These are phyloP conservation scores for Pogonocichla stellata DNA, from an alignment of 2,113 vertebrate species.

Conservation along the genomic window DNA sequence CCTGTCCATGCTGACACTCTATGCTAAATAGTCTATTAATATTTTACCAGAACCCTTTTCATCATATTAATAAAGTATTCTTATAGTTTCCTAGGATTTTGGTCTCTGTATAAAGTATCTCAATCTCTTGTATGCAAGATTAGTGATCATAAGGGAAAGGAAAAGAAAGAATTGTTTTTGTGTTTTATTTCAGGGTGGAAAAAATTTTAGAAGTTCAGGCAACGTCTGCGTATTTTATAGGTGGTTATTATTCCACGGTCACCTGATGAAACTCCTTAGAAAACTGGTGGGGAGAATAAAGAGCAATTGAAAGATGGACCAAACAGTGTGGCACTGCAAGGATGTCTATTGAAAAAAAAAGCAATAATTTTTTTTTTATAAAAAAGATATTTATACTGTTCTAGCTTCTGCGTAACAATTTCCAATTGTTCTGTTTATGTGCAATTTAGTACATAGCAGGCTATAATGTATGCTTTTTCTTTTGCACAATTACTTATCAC, in stretches of 20 bases:
- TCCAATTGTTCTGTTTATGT: background rate
- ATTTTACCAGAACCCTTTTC: background rate
- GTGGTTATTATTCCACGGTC: background rate
- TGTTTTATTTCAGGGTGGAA: background rate
- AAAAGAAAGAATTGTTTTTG: background rate
- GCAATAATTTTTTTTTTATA: too few relatives aligned
- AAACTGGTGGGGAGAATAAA: background rate
- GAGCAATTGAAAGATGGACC: accelerated
- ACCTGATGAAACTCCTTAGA: background rate
- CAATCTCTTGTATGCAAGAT: background rate
- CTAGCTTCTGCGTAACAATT: background rate
- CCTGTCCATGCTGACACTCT: background rate
- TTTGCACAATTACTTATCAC: background rate
- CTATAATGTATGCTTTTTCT: background rate
- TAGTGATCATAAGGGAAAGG: background rate
- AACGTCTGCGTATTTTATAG: background rate
- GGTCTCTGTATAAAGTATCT: background rate
- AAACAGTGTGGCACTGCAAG: background rate
- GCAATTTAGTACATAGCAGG: background rate
- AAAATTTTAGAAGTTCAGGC: background rate
- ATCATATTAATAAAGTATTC: background rate
- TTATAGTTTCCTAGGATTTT: background rate
- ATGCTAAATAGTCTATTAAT: background rate
- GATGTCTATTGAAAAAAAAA: background rate
- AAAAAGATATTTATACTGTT: background rate